Conservation (phyloP, 37 sponge, comb jelly and placozoan species). For the Petrosia ficiformis region DNA sequence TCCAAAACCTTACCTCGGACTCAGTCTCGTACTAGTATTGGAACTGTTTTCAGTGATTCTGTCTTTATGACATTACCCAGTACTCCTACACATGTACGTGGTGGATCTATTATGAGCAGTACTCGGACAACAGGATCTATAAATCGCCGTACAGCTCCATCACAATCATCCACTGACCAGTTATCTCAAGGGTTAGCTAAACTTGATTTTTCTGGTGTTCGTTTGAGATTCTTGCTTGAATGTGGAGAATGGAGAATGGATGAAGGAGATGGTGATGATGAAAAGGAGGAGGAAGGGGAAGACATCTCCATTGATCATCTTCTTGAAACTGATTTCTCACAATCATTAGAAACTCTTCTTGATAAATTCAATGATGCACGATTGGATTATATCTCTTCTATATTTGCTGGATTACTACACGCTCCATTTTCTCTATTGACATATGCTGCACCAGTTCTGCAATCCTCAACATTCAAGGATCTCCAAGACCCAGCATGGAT, state of each 20-base stretch:
- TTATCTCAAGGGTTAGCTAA: background rate
- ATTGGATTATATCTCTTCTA: slow-evolving; percentile 16
- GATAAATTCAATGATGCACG: slow-evolving; percentile 4
- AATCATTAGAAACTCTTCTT: background rate
- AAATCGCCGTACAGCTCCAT: background rate
- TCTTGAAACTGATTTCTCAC: slow-evolving; percentile 24
- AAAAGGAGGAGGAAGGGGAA: background rate
- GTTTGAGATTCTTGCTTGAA: background rate
- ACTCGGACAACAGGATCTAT: background rate
- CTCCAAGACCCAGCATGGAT: slow-evolving; percentile 53
- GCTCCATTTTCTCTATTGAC: slow-evolving; percentile 36
- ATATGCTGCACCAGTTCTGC: slow-evolving; percentile 28
- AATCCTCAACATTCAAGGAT: background rate
- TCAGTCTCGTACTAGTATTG: background rate
- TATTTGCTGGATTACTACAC: slow-evolving; percentile 29
- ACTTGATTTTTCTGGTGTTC: background rate
- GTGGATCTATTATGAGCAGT: background rate
- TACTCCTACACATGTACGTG: background rate
- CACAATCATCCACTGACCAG: too few species aligned
- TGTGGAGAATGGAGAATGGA: background rate
- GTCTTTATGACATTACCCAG: background rate
- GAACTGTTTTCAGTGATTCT: background rate
- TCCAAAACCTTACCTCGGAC: too few species aligned
- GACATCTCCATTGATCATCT: slow-evolving; percentile 9
- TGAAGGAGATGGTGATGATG: background rate